phyloP scores from a whole-genome alignment of 2,797 vertebrate genomes.

The Harpagifer antarcticus region DNA sequence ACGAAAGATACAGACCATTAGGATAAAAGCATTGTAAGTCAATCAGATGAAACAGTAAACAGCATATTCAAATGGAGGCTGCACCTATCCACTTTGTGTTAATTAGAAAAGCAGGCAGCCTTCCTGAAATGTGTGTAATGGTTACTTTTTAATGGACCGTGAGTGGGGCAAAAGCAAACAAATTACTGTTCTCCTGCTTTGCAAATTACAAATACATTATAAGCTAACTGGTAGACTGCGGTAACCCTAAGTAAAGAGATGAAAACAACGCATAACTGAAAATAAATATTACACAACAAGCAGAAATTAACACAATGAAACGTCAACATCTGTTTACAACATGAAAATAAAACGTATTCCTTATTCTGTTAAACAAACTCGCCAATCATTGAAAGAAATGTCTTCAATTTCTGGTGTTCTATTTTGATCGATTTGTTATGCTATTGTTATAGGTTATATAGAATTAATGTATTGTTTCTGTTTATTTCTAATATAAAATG shows the following conservation, averaged over 20 bases:
- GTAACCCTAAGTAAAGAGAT: slow-evolving; percentile 24
- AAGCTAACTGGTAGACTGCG: slow-evolving; percentile 21
- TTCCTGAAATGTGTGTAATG: slow-evolving; percentile 42
- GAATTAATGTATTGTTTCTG: slow-evolving; percentile 5
- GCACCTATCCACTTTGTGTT: slow-evolving; percentile 37
- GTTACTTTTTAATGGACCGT: slow-evolving; percentile 45
- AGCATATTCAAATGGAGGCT: slow-evolving; percentile 14
- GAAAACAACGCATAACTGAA: slow-evolving; percentile 14
- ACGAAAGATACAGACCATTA: slow-evolving; percentile 18
- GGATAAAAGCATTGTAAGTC: slow-evolving; percentile 10
- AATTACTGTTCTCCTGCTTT: slow-evolving; percentile 36
- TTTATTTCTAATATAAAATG: slow-evolving; percentile 2
- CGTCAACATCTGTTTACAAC: background rate
- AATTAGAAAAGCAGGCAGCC: slow-evolving; percentile 55
- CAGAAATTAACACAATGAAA: background rate
- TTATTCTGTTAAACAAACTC: slow-evolving; percentile 1
- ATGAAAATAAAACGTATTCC: background rate
- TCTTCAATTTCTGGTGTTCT: background rate
- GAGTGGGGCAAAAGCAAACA: slow-evolving; percentile 35
- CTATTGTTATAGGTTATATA: background rate
- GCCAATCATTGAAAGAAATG: slow-evolving; percentile 21
- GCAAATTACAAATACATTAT: slow-evolving; percentile 60
- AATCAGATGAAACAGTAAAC: slow-evolving; percentile 21
- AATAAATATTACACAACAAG: slow-evolving; percentile 20
- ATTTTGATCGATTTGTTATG: background rate